Base-by-base conservation (phyloP, 1,140 invertebrate genomes). In the Belonocnema kinseyi region DNA sequence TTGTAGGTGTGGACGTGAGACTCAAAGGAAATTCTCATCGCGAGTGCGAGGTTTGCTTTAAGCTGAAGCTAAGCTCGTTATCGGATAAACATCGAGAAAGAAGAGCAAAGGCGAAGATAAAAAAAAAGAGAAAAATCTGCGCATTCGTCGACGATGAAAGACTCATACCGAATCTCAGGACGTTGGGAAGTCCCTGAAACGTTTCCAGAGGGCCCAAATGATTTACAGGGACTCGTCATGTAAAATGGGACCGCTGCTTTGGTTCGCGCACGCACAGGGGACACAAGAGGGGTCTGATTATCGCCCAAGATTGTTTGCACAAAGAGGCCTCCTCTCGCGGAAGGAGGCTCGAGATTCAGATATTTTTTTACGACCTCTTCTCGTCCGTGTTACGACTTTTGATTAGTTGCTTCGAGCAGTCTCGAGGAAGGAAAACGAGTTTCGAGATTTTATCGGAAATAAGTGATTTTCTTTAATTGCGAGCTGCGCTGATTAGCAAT, bases 221-320 rank as follows among this genome's bases (percentile, higher is more conserved):
- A 91, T 90, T 90, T 90, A 90, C 88, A 83, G 86, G 84, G 82
- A 81, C 85, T 89, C 85, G 86, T 87, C 84, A 80, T 85, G 66
- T 82, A 85, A 86, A 89, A 88, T 85, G 84, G 83, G 86, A 85
- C 83, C 86, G 86, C 83, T 81, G 85, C 82, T 84, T 83, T 61
- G 61, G 52, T 56, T 79, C 76, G 78, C 73, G 74, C 85, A 83
- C 80, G 79, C 81, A 77, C 83, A 71, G 83, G 82, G 85, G 87
- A 89, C 85, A 88, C 87, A 87, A 89, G 87, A 88, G 86, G 81
- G 80, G 80, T 80, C 87, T 90, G 90, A 91, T 91, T 91, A 91
- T 91, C 89, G 81, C 83, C 86, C 80, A 86, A 90, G 89, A 91
- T 91, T 89, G 85, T 85, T 81, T 81, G 82, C 85, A 88, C 88